Conservation (phyloP, 2,113 vertebrate species). For the Fregetta grallaria region DNA sequence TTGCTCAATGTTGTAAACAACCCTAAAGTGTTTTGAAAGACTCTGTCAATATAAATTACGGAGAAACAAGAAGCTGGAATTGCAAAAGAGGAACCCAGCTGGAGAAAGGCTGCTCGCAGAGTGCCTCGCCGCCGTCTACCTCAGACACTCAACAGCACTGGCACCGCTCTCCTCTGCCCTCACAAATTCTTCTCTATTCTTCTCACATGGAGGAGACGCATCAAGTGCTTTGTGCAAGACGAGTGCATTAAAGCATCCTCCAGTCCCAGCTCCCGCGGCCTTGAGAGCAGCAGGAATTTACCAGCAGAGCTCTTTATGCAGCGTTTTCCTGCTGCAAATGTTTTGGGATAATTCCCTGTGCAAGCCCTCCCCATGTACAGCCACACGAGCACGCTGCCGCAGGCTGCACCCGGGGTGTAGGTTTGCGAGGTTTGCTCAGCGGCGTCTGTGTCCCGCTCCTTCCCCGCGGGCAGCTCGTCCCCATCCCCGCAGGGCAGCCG, state of each 20-base stretch:
- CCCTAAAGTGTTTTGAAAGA: slow-evolving; percentile 70
- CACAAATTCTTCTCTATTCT: slow-evolving; percentile 15
- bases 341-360: background rate
- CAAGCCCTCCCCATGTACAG: fast-evolving
- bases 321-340: background rate
- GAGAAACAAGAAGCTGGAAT: slow-evolving; percentile 14
- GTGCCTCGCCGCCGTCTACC: background rate
- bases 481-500: background rate
- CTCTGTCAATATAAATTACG: slow-evolving; percentile 58
- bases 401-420: background rate
- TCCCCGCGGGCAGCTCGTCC: fast-evolving
- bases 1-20: slow-evolving; percentile 70
- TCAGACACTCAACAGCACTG: background rate
- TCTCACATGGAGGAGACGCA: background rate
- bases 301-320: background rate
- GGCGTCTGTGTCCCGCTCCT: background rate
- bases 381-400: fast-evolving
- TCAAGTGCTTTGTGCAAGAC: background rate
- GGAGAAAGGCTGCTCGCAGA: background rate
- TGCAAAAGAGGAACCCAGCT: slow-evolving; percentile 61
- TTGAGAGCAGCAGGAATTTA: background rate
- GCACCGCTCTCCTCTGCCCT: background rate
- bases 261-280: background rate
- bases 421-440: background rate
- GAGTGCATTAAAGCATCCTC: background rate